These are phyloP conservation scores for Philaethria dido DNA, from an alignment of 2,888 invertebrate species.

Conservation along the genomic window DNA sequence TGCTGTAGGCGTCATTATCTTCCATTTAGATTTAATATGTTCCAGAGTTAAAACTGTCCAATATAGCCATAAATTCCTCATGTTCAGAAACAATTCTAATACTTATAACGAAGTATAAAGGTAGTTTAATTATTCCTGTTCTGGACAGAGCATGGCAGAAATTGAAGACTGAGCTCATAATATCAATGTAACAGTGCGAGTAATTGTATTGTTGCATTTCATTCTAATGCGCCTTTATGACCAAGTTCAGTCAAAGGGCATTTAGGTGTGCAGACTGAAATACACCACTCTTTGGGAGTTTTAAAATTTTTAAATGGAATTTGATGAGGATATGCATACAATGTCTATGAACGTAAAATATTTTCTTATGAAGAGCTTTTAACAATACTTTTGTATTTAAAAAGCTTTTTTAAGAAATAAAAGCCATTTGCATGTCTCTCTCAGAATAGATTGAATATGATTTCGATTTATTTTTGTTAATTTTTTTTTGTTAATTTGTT, in stretches of 20 bases:
- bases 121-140: constrained; percentile 19
- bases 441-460: background rate
- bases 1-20: background rate
- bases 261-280: constrained; percentile 5
- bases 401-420: background rate
- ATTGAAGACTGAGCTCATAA: constrained; percentile 33
- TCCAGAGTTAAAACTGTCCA: background rate
- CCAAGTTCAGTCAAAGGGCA: constrained; percentile 39
- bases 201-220: constrained; percentile 33
- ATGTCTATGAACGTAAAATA: background rate
- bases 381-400: background rate
- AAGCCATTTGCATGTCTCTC: background rate
- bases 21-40: background rate
- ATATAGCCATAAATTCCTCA: background rate
- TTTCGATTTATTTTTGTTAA: too few species aligned
- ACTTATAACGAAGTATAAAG: constrained; percentile 9
- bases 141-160: constrained; percentile 14
- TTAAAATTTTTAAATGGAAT: constrained; percentile 14
- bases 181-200: constrained; percentile 34
- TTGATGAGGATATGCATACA: background rate
- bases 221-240: constrained; percentile 33
- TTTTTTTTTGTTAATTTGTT: too few species aligned
- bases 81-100: constrained; percentile 13
- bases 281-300: background rate
- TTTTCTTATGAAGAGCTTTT: constrained; percentile 2